phyloP scores from a whole-genome alignment of 2,113 vertebrate species.

The Sceloporus undulatus region DNA sequence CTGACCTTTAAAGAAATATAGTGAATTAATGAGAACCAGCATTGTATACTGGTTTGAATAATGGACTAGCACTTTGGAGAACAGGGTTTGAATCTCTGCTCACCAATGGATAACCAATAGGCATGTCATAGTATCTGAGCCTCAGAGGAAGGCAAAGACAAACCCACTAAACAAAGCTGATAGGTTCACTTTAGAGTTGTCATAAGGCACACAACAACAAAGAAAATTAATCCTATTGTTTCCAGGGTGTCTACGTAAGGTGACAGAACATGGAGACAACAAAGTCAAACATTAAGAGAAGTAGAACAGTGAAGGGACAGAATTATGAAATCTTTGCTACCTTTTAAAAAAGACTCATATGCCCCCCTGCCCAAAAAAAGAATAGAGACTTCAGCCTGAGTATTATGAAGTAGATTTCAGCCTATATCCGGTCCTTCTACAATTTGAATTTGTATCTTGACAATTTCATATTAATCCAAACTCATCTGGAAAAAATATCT shows the following conservation, averaged over 20 bases:
- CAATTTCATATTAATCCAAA: accelerated
- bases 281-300: too few species aligned
- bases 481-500: neutral
- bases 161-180: too few species aligned
- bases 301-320: neutral
- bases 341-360: neutral
- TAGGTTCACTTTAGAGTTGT: too few species aligned
- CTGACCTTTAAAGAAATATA: neutral
- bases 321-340: neutral
- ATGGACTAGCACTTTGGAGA: too few species aligned
- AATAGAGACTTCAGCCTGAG: neutral
- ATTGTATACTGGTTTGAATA: too few species aligned
- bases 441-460: accelerated
- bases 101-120: too few species aligned
- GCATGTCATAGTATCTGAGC: too few species aligned
- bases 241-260: too few species aligned
- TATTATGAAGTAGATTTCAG: neutral
- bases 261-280: neutral
- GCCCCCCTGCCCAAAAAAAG: neutral
- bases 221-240: neutral
- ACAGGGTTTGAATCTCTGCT: too few species aligned
- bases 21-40: neutral
- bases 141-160: too few species aligned
- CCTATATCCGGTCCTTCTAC: accelerated
- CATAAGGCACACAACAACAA: too few species aligned